Evolutionary conservation across 2,888 invertebrate genomes (phyloP), one percentile per base, ranked within the genome.

Genomic region (Lissocephala sabroskyi): DNA sequence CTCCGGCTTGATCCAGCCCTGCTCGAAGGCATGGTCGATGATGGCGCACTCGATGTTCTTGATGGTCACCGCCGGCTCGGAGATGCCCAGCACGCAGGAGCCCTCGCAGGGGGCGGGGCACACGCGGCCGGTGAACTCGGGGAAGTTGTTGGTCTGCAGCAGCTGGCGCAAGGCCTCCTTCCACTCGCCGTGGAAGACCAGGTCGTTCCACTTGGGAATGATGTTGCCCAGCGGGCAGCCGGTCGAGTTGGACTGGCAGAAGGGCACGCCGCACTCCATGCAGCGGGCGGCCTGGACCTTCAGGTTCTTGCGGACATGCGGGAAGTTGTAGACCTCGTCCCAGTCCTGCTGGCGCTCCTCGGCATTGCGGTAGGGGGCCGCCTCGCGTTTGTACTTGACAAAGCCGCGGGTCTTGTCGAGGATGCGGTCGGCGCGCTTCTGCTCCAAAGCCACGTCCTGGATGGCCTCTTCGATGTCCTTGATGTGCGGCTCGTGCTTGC

Each of bases 211-310:
- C 86, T 97, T 97, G 45, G 99, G 99, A 63, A 99, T 97, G 66
- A 99, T 96, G 85, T 99, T 99, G 26, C 98, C 98, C 30, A 99
- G 88, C 1, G 98, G 98, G 82, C 98, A 99, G 40, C 98, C 98
- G 82, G 97, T 95, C 30, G 89, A 88, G 55, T 89, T 89, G 29
- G 95, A 95, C 82, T 96, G 96, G 81, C 99, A 99, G 87, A 97
- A 97, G 6, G 97, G 97, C n/a, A 99, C 97, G 17, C 98, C 98
- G 84, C 98, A 98, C 80, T 98, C 98, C 98, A 98, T 98, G 82
- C 98, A 99, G 35, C 97, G 88, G 0, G 97, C 96, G 1, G 97
- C 96, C 83, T 97, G 97, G 7, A 92, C 89, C 41, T 92, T 88
- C 35, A 99, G 87, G n/a, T 95, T 95, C 82, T 93, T 93, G 5